These are phyloP conservation scores for Nymphalis urticae DNA, from an alignment of 2,888 invertebrate genomes.

Conservation along the genomic window DNA sequence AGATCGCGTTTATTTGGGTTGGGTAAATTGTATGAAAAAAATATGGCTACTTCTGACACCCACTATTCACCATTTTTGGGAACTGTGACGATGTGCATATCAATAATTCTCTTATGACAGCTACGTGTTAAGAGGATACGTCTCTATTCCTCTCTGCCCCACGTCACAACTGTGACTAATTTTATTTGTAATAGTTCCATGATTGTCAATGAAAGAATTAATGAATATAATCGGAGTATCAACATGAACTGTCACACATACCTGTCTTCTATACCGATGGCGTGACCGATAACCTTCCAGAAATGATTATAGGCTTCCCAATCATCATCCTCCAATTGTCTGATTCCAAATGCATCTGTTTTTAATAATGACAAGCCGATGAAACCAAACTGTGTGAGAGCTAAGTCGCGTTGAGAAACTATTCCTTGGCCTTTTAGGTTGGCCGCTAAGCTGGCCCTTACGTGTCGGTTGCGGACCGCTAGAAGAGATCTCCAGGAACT, in stretches of 20 bases:
- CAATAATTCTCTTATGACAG: too few relatives aligned
- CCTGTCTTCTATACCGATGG: conserved; percentile 92
- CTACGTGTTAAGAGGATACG: too few relatives aligned
- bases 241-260: conserved; percentile 45
- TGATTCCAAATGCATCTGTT: conserved; percentile 84
- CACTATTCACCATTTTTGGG: too few relatives aligned
- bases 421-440: conserved; percentile 71
- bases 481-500: conserved; percentile 86
- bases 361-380: conserved; percentile 87
- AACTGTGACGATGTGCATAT: too few relatives aligned
- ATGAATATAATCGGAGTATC: too few relatives aligned
- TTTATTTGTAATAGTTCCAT: neutral
- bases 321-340: conserved; percentile 81
- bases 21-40: too few relatives aligned
- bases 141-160: too few relatives aligned
- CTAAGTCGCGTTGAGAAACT: conserved; percentile 92
- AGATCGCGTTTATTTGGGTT: too few relatives aligned
- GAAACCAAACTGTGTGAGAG: conserved; percentile 93
- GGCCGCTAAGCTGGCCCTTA: conserved; percentile 81
- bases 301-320: conserved; percentile 89
- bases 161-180: too few relatives aligned
- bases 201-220: too few relatives aligned
- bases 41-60: too few relatives aligned
- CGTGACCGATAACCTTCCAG: conserved; percentile 91
- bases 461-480: conserved; percentile 85